Conservation (phyloP, 2,797 vertebrate genomes). For the Ctenopoma multispine region DNA sequence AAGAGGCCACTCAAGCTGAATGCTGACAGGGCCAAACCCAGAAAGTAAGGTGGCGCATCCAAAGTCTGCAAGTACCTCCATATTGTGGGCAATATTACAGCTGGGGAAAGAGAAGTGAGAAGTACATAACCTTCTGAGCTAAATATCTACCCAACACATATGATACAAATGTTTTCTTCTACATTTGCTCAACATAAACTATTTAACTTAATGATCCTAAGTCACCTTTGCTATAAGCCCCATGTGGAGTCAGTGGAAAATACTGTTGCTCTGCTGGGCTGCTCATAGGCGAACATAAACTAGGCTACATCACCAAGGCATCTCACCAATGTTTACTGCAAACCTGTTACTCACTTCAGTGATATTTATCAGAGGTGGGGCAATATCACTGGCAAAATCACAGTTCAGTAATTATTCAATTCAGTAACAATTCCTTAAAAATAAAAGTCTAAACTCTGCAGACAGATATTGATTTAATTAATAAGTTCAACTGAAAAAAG, state of each 20-base stretch:
- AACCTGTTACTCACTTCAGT: too few species aligned
- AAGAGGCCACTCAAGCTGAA: conserved; percentile 89
- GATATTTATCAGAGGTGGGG: background rate
- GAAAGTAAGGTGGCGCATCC: conserved; percentile 85
- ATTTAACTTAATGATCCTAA: background rate
- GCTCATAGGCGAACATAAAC: background rate
- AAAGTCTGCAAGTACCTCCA: conserved; percentile 88
- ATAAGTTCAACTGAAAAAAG: too few species aligned
- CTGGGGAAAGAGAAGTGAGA: conserved; percentile 66
- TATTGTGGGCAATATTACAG: conserved; percentile 90
- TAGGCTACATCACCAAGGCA: background rate
- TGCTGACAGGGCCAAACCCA: conserved; percentile 87
- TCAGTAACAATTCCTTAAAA: background rate
- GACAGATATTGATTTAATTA: too few species aligned
- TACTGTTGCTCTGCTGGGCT: background rate
- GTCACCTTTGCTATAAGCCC: background rate
- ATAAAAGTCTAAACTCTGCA: too few species aligned
- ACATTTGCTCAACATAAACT: too few species aligned
- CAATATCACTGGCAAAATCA: background rate
- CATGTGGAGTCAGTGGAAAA: background rate
- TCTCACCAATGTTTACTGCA: background rate
- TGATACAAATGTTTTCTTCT: too few species aligned
- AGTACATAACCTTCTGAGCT: background rate
- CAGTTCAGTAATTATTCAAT: background rate
- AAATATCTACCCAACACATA: background rate